phyloP scores from a whole-genome alignment of 2,113 vertebrate genomes.

The human region DNA sequence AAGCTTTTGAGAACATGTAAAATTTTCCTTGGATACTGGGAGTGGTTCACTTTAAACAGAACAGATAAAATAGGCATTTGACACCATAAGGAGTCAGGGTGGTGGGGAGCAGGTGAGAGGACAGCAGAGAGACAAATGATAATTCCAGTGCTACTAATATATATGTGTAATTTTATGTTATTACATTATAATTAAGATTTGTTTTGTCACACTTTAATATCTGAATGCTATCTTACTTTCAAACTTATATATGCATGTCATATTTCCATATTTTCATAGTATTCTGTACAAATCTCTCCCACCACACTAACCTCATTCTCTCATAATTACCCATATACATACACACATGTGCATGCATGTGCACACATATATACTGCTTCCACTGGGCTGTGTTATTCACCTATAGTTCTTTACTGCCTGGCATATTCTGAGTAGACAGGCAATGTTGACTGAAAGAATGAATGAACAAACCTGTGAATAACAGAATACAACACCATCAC shows the following conservation, averaged over 20 bases:
- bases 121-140: not conserved
- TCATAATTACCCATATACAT: not conserved
- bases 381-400: too few relatives aligned
- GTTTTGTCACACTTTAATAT: not conserved
- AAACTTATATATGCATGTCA: not conserved
- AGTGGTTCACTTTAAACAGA: not conserved
- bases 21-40: not conserved
- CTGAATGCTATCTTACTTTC: not conserved
- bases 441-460: not conserved
- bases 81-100: not conserved
- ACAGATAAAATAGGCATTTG: not conserved
- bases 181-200: not conserved
- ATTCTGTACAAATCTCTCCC: not conserved
- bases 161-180: not conserved
- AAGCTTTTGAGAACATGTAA: not conserved
- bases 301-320: not conserved
- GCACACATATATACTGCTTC: too few relatives aligned
- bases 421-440: not conserved
- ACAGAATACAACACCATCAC: not conserved
- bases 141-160: not conserved
- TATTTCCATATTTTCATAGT: not conserved
- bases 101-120: not conserved
- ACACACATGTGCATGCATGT: too few relatives aligned
- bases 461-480: slow-evolving; percentile 39
- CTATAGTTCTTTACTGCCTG: not conserved